Conservation (phyloP, 1,140 invertebrate species). For the Platyscapa corneri region DNA sequence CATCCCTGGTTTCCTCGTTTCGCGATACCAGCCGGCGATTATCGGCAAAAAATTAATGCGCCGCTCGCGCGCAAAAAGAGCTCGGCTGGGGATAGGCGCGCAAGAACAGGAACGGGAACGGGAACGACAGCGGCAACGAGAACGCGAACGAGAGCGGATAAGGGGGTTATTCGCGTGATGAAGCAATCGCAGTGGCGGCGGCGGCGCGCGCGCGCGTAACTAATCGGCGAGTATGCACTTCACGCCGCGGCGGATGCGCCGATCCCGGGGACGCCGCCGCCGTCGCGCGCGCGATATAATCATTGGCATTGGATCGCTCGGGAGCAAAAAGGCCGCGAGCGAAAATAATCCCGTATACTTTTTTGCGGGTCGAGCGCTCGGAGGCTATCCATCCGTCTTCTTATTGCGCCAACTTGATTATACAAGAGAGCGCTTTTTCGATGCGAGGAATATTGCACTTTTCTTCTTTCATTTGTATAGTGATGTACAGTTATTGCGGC, state of each 20-base stretch:
- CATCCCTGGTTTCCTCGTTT: background rate
- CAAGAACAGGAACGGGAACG: background rate
- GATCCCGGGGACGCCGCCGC: background rate
- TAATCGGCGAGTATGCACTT: background rate
- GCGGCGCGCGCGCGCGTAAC: background rate
- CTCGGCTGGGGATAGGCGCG: background rate
- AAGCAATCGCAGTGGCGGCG: background rate
- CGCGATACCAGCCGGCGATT: background rate
- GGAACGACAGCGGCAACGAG: no score
- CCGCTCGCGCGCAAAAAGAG: no score
- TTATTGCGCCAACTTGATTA: background rate
- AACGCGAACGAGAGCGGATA: background rate
- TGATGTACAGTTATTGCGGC: background rate
- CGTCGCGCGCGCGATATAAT: background rate
- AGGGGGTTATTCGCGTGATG: background rate
- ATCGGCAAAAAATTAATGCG: background rate
- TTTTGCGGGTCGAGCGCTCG: background rate
- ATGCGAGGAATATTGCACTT: conserved; percentile 4
- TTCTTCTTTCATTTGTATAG: background rate
- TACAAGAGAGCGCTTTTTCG: background rate
- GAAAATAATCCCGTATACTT: background rate
- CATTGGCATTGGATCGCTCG: conserved; percentile 2
- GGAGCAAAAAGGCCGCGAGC: background rate
- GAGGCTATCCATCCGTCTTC: background rate
- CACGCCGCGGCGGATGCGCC: background rate